These are phyloP conservation scores for Alsophila aescularia DNA, from an alignment of 2,888 invertebrate species.

Conservation along the genomic window DNA sequence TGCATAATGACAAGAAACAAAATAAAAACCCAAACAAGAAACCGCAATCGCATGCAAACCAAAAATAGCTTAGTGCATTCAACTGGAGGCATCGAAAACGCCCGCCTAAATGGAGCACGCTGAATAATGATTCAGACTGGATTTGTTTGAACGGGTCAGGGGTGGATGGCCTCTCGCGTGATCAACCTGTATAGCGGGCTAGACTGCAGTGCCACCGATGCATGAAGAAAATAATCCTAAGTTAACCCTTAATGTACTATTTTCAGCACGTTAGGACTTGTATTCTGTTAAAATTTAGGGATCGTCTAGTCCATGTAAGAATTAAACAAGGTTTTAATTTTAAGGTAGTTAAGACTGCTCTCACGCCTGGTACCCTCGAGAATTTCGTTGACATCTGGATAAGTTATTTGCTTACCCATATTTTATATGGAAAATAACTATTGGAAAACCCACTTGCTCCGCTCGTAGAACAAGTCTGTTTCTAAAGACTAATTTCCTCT, in stretches of 20 bases:
- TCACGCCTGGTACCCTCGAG: too few relatives aligned
- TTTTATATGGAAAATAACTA: too few relatives aligned
- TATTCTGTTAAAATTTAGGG: too few relatives aligned
- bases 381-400: too few relatives aligned
- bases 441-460: too few relatives aligned
- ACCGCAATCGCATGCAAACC: conserved; percentile 21
- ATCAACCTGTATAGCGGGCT: conserved; percentile 57
- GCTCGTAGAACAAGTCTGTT: too few relatives aligned
- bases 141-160: conserved; percentile 70
- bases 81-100: conserved; percentile 44
- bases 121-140: conserved; percentile 51
- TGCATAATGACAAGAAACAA: conserved; percentile 5
- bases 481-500: too few relatives aligned
- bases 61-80: conserved; percentile 45
- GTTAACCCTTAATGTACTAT: too few relatives aligned
- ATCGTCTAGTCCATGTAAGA: too few relatives aligned
- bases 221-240: conserved; percentile 43
- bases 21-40: conserved; percentile 9
- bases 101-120: conserved; percentile 28
- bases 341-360: too few relatives aligned
- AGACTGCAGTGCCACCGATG: conserved; percentile 67
- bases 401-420: too few relatives aligned
- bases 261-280: background rate
- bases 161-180: conserved; percentile 78
- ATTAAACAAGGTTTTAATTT: too few relatives aligned